These are phyloP conservation scores for Marmota flaviventris DNA, from an alignment of 2,113 vertebrate species.

Conservation along the genomic window DNA sequence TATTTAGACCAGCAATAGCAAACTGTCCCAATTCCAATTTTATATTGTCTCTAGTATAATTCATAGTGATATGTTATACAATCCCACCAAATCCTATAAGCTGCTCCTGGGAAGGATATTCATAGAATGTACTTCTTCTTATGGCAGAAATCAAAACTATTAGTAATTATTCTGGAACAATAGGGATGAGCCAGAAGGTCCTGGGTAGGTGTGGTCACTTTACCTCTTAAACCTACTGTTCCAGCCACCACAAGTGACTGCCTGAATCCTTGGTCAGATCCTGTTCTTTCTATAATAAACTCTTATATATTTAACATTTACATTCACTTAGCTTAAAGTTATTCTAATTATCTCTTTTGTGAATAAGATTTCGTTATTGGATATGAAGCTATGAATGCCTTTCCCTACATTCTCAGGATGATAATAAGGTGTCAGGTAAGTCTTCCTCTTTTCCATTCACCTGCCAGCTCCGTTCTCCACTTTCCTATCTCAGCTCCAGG, in stretches of 20 bases:
- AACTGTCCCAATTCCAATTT: background rate
- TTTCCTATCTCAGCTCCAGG: background rate
- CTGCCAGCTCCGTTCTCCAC: background rate
- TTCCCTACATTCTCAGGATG: background rate
- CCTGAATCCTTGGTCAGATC: background rate
- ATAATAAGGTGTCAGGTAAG: background rate
- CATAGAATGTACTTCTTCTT: background rate
- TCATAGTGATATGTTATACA: background rate
- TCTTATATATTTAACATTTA: background rate
- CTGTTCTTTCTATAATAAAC: background rate
- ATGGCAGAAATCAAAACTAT: background rate
- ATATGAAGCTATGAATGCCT: background rate
- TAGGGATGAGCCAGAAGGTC: background rate
- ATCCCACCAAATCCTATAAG: background rate
- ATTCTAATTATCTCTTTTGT: slow-evolving; percentile 50
- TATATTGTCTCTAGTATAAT: background rate
- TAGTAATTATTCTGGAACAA: background rate
- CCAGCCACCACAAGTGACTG: background rate
- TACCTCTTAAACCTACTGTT: background rate
- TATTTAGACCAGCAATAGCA: background rate
- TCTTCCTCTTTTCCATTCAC: slow-evolving; percentile 5
- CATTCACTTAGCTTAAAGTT: background rate
- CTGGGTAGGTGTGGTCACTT: background rate
- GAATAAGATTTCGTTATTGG: slow-evolving; percentile 53
- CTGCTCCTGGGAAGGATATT: background rate